These are phyloP conservation scores for Enteromius treurensis DNA, from an alignment of 2,797 vertebrate species.

Conservation along the genomic window DNA sequence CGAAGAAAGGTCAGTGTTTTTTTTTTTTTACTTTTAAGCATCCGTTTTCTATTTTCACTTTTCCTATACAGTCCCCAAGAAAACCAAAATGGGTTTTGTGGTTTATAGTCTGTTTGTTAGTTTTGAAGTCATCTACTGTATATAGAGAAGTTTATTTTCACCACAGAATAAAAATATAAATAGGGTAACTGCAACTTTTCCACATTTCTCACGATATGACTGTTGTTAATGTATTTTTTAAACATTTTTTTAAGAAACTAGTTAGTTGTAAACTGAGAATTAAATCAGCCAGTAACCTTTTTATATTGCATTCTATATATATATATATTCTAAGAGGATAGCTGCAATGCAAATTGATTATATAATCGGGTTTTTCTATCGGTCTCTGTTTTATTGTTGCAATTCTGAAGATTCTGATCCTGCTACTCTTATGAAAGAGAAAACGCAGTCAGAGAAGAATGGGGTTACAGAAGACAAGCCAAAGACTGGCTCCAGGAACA, in stretches of 20 bases:
- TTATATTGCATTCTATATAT: not conserved
- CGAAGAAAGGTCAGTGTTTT: constrained; percentile 55
- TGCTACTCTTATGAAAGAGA: constrained; percentile 37
- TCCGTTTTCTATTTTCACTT: not conserved
- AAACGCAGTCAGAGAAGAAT: constrained; percentile 63
- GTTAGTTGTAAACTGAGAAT: not conserved
- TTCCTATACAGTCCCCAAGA: not conserved
- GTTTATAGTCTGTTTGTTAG: not conserved
- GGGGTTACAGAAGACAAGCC: constrained; percentile 57
- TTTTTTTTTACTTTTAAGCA: not conserved
- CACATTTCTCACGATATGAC: too few species aligned
- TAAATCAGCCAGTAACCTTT: not conserved
- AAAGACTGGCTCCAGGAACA: constrained; percentile 66
- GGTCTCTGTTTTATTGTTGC: constrained; percentile 28
- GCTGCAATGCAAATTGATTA: not conserved
- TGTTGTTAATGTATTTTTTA: not conserved
- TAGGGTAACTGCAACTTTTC: not conserved
- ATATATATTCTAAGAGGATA: not conserved
- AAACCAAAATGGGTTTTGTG: not conserved
- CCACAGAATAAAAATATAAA: not conserved
- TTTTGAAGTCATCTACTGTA: not conserved
- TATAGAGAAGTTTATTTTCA: not conserved
- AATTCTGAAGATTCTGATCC: constrained; percentile 53
- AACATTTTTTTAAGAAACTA: not conserved
- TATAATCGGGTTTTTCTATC: not conserved